Evolutionary conservation across 1,140 invertebrate genomes (phyloP).

Genomic region (Drosophila athabasca): DNA sequence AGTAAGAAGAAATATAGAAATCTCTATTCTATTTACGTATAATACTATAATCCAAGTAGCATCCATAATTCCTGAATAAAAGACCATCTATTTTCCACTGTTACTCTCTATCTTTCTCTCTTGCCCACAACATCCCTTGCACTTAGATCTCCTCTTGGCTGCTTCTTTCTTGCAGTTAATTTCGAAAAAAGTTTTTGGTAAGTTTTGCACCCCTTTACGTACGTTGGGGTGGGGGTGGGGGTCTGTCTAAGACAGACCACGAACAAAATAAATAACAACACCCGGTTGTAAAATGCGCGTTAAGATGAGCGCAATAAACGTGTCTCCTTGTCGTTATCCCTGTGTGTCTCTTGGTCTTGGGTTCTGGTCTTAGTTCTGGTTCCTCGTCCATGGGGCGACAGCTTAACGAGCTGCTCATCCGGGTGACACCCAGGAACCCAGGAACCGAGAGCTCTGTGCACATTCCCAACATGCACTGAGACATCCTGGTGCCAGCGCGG

Average conservation of each 20-base stretch:
- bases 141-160: no score
- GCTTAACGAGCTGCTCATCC: conserved; percentile 75
- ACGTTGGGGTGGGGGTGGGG: no score
- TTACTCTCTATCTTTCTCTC: no score
- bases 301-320: conserved; percentile 73
- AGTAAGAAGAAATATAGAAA: no score
- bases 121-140: no score
- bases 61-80: no score
- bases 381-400: conserved; percentile 40
- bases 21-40: no score
- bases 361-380: neutral
- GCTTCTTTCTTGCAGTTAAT: neutral
- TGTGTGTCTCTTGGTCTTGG: conserved; percentile 6
- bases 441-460: neutral
- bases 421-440: conserved; percentile 46
- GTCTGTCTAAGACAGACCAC: conserved; percentile 30
- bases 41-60: no score
- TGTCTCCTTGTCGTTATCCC: conserved; percentile 32
- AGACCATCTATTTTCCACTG: no score
- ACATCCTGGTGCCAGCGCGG: conserved; percentile 41
- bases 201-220: conserved; percentile 1
- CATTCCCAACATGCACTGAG: conserved; percentile 33
- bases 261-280: conserved; percentile 59
- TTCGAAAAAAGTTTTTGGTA: neutral
- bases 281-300: conserved; percentile 68